Conservation (phyloP, 2,888 invertebrate species). For the Ornithoptera priamus region DNA sequence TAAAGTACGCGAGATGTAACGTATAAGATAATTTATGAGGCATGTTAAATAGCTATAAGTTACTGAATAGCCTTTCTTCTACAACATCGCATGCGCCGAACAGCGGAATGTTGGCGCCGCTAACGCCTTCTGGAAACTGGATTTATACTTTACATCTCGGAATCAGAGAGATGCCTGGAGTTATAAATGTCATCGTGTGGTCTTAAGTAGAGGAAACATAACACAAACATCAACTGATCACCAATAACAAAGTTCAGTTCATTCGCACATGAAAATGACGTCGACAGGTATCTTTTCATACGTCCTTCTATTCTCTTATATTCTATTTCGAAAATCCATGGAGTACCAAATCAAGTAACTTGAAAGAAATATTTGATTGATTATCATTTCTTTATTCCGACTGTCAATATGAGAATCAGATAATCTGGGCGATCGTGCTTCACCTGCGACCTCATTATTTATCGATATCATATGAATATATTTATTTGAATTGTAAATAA, state of each 20-base stretch:
- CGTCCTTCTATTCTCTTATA: neutral
- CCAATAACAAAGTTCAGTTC: neutral
- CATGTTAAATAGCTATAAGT: slow-evolving; percentile 32
- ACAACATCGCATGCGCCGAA: slow-evolving; percentile 32
- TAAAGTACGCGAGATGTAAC: slow-evolving; percentile 13
- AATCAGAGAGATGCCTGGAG: slow-evolving; percentile 60
- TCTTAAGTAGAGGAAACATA: neutral
- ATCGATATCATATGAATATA: no score
- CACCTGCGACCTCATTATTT: no score
- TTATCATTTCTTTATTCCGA: no score
- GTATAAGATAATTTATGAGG: slow-evolving; percentile 17
- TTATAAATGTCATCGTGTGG: neutral
- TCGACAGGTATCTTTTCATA: neutral
- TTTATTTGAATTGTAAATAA: no score
- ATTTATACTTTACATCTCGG: slow-evolving; percentile 68
- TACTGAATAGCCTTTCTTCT: slow-evolving; percentile 33
- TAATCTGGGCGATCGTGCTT: no score
- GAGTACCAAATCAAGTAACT: neutral
- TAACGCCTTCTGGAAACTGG: slow-evolving; percentile 63
- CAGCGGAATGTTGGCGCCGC: slow-evolving; percentile 70
- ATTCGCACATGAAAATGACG: neutral
- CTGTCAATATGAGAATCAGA: no score
- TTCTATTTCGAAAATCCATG: neutral
- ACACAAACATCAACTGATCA: neutral
- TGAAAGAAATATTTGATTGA: neutral